These are phyloP conservation scores for Pegoplata infirma DNA, from an alignment of 2,888 invertebrate genomes.

Conservation along the genomic window DNA sequence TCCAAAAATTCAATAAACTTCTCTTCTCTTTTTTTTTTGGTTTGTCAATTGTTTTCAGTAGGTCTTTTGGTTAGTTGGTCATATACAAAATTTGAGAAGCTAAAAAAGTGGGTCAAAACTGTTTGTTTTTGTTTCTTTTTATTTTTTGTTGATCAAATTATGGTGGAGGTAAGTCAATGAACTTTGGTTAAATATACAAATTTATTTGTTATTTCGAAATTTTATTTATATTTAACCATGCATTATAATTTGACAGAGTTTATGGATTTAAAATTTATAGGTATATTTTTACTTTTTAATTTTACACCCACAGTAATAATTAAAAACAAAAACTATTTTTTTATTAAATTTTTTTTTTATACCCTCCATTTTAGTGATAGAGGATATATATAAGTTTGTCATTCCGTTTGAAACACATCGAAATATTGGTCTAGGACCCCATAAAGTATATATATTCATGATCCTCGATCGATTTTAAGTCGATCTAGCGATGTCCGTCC, in stretches of 20 bases:
- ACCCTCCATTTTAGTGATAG: too few species aligned
- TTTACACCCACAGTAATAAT: background rate
- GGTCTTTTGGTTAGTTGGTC: slow-evolving; percentile 56
- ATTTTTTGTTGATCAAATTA: background rate
- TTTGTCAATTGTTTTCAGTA: slow-evolving; percentile 31
- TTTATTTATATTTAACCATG: background rate
- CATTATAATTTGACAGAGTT: background rate
- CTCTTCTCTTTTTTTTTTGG: slow-evolving; percentile 8
- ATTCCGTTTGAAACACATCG: too few species aligned
- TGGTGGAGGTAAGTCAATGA: slow-evolving; percentile 50
- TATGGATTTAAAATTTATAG: background rate
- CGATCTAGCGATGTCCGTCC: too few species aligned
- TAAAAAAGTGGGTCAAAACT: slow-evolving; percentile 52
- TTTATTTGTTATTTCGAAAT: slow-evolving; percentile 12
- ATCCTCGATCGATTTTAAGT: too few species aligned
- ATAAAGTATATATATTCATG: too few species aligned
- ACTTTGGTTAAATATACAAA: slow-evolving; percentile 28
- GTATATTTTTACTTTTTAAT: too few species aligned
- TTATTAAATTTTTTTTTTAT: too few species aligned
- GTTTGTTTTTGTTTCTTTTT: slow-evolving; percentile 18
- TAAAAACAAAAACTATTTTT: too few species aligned
- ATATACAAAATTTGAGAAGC: background rate
- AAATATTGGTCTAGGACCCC: too few species aligned
- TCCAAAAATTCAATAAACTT: slow-evolving; percentile 43
- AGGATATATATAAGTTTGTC: too few species aligned